Conservation (phyloP, 2,888 invertebrate genomes). For the Noctua janthina region DNA sequence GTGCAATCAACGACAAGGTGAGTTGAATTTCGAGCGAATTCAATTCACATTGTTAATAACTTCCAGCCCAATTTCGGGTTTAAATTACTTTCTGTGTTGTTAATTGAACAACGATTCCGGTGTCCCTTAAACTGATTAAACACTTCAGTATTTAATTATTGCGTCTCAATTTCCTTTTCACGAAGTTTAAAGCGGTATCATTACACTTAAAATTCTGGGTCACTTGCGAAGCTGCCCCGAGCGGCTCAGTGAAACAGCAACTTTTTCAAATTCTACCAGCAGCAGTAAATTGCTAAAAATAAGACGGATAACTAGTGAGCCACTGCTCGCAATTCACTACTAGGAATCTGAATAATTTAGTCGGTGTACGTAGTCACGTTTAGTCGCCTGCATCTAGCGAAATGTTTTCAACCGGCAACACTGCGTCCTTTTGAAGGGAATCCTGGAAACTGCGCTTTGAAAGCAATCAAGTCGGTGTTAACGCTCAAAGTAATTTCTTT, state of each 20-base stretch:
- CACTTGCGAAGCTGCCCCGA: conserved; percentile 13
- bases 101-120: conserved; percentile 46
- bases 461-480: conserved; percentile 85
- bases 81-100: conserved; percentile 41
- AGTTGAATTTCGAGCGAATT: conserved; percentile 35
- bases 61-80: conserved; percentile 55
- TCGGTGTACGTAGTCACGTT: conserved; percentile 77
- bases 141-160: conserved; percentile 14
- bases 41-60: conserved; percentile 45
- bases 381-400: conserved; percentile 73
- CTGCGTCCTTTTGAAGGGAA: conserved; percentile 78
- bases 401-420: conserved; percentile 77
- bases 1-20: conserved; percentile 13
- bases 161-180: conserved; percentile 16
- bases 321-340: conserved; percentile 71
- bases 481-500: conserved; percentile 84
- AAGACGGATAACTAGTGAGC: conserved; percentile 61
- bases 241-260: conserved; percentile 26
- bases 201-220: conserved; percentile 23
- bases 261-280: conserved; percentile 54
- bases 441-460: conserved; percentile 68
- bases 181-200: conserved; percentile 16
- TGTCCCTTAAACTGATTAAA: conserved; percentile 27
- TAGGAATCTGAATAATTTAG: conserved; percentile 79
- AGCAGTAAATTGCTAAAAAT: conserved; percentile 65